Evolutionary conservation across 2,888 invertebrate genomes (phyloP), one percentile per base, ranked within the genome.

Genomic region (Drosophila borborema): DNA sequence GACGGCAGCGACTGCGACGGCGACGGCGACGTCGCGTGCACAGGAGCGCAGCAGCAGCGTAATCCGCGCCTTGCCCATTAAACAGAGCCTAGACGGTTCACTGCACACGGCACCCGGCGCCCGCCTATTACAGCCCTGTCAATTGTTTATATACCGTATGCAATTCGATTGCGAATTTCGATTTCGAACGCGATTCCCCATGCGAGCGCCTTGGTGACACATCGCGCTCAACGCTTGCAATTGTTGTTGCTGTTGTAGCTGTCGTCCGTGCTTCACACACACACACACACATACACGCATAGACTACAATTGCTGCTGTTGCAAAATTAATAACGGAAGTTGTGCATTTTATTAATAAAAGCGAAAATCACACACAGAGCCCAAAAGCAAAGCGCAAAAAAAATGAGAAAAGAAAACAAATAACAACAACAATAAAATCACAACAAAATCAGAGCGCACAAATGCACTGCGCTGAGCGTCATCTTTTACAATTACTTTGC

Each of bases 341-440:
- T 91, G 91, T 91, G 91, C 91, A 91, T 91, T 91, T 91, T 91
- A 91, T 91, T 91, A 91, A 91, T 91, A 85, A 91, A 87, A 90
- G 79, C 80, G 58, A 90, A 83, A 81, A 71, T 74, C 80, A 81
- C 79, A 81, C 77, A 80, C 74, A 88, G 63, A 82, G 71, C 67
- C 46, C 70, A 73, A 53, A 67, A 51, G 49, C 49, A 34, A 12
- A 34, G 18, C 48, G 59, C 60, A 58, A 46, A 71, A 62, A 66
- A 45, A 49, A 51, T 6, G 28, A 28, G 28, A 61, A 18, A 45
- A 40, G 31, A 60, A 56, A 20, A 51, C 14, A 51, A 36, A 41
- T 31, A 55, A 41, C 55, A 70, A 62, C 49, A 65, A 62, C 49
- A 65, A 51, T 51, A 72, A 59, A 56, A 56, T 56, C 55, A 55